Percentiles rank a stretch among this genome's conserved stretches.
Conservation (phyloP, 2,888 invertebrate genomes). For the Didymodactylos carnosus region DNA sequence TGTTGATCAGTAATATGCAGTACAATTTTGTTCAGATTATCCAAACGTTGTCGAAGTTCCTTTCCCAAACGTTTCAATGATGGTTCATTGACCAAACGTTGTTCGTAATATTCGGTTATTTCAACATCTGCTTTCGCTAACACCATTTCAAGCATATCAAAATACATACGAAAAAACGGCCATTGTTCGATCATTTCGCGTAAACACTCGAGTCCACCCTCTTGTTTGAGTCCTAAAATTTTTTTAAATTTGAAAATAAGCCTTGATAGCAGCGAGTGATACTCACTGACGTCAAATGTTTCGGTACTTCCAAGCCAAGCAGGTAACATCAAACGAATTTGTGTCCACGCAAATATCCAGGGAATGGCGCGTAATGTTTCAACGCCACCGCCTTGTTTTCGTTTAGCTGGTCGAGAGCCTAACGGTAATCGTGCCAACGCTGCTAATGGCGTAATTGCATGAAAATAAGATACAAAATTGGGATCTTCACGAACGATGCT, state of each 20-base stretch:
- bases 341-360: neutral
- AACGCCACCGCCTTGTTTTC: neutral
- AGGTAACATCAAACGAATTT: neutral
- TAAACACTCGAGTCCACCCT: neutral
- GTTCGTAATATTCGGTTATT: neutral
- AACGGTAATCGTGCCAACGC: neutral
- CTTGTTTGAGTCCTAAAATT: no score
- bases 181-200: neutral
- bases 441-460: neutral
- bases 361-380: neutral
- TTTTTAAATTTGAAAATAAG: no score
- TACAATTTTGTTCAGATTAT: neutral
- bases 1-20: neutral
- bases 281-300: neutral
- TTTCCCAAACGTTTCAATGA: neutral
- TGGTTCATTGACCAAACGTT: neutral
- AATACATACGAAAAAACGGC: neutral
- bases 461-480: neutral
- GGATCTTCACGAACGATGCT: neutral
- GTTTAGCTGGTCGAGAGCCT: neutral
- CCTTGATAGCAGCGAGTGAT: no score
- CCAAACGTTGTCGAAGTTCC: neutral
- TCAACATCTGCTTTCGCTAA: neutral
- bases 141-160: neutral
- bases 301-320: neutral